Percentiles rank a stretch among this genome's conserved stretches.
These are phyloP conservation scores for Chymomyza fuscimana DNA, from an alignment of 2,888 invertebrate species.

Conservation along the genomic window DNA sequence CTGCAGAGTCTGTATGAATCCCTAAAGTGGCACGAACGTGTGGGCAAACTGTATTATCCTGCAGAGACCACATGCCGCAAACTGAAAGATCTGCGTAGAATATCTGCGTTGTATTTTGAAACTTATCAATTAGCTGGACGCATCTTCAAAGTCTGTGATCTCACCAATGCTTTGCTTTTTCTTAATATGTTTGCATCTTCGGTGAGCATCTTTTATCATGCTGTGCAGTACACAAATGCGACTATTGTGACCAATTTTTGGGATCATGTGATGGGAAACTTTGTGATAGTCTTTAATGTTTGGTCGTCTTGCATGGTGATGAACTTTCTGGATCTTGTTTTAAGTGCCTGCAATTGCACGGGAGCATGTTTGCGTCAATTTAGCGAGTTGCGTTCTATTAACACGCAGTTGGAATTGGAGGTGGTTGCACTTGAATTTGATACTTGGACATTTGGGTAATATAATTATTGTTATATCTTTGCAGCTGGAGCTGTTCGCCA, in stretches of 20 bases:
- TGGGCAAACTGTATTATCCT: neutral
- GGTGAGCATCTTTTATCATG: conserved; percentile 38
- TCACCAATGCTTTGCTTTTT: conserved; percentile 26
- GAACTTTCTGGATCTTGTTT: conserved; percentile 29
- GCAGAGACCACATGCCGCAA: neutral
- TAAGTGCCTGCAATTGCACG: conserved; percentile 16
- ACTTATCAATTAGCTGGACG: conserved; percentile 36
- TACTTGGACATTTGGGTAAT: neutral
- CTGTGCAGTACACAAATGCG: conserved; percentile 27
- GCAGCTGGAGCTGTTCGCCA: conserved; percentile 33
- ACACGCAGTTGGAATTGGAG: conserved; percentile 14
- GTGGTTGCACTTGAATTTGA: neutral
- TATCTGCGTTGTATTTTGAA: conserved; percentile 41
- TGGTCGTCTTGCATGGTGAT: conserved; percentile 29
- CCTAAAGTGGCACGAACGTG: neutral
- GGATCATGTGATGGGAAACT: conserved; percentile 15
- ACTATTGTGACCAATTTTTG: conserved; percentile 2
- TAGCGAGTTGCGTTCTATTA: conserved; percentile 15
- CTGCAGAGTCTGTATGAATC: conserved; percentile 23
- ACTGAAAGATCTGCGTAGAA: conserved; percentile 10
- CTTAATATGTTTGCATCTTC: conserved; percentile 39
- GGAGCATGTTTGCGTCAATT: conserved; percentile 30
- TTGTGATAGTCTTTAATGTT: conserved; percentile 26
- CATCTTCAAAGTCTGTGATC: conserved; percentile 36
- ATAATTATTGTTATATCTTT: conserved; percentile 7